A percentile compares a stretch with the other conserved stretches of the same genome.
Conservation (phyloP, 2,113 vertebrate genomes). For the Phocoena phocoena region DNA sequence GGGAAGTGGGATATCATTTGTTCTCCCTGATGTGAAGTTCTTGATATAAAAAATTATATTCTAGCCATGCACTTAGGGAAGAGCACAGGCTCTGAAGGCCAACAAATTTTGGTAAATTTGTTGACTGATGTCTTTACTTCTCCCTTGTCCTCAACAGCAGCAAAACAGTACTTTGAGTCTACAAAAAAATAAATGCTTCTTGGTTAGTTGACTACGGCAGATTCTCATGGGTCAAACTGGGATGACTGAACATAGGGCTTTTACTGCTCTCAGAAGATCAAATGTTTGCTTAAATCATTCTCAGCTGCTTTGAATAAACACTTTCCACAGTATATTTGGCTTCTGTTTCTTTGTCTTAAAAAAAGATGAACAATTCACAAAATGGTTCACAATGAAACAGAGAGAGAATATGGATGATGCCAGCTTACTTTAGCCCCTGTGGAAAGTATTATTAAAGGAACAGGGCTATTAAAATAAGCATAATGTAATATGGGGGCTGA, state of each 20-base stretch:
- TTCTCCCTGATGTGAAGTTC: not conserved
- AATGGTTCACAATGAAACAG: not conserved
- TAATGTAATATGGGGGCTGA: not conserved
- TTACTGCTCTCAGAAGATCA: not conserved
- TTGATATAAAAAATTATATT: not conserved
- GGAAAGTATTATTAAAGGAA: not conserved
- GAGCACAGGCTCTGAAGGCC: not conserved
- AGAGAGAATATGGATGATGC: not conserved
- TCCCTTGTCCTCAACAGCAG: not conserved
- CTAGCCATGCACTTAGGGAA: not conserved
- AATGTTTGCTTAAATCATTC: not conserved
- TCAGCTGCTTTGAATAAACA: not conserved
- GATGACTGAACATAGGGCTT: not conserved
- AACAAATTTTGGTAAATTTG: not conserved
- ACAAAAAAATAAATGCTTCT: not conserved
- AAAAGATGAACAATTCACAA: not conserved
- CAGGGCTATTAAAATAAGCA: not conserved
- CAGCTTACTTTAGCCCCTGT: not conserved
- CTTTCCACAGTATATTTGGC: not conserved
- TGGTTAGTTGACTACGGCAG: not conserved
- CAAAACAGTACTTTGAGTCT: not conserved
- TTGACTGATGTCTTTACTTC: not conserved
- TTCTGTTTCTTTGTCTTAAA: not conserved
- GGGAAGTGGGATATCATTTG: too few relatives aligned
- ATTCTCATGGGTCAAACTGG: not conserved